Base-by-base conservation (phyloP, 2,888 invertebrate genomes). In the Corythucha ciliata region DNA sequence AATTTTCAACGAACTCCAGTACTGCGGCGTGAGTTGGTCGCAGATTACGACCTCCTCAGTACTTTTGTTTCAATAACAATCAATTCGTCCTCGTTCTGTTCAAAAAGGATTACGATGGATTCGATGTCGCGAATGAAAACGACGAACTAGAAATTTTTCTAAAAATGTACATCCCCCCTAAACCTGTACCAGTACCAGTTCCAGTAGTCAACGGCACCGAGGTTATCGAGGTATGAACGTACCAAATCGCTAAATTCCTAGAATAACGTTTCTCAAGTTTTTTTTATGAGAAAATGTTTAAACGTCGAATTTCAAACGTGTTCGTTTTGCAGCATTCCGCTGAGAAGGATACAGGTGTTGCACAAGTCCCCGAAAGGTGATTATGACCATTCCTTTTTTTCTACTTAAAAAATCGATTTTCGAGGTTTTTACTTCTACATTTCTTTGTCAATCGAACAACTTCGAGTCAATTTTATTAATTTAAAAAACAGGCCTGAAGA, bases 61-160 rank as follows among this genome's bases (percentile, higher is more conserved):
- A 24, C 40, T 7, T 40, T 6, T 10, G 8, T 36, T 6, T 36
- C 36, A 10, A 14, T 36, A 8, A 10, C n/a, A 6, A 36, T n/a
- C n/a, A n/a, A n/a, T n/a, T n/a, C n/a, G n/a, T n/a, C n/a, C n/a
- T n/a, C n/a, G n/a, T n/a, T n/a, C n/a, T n/a, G n/a, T n/a, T n/a
- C n/a, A n/a, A n/a, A n/a, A 62, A 90, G 89, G 92, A 93, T 69
- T 94, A 91, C 70, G 90, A 92, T 67, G 83, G 80, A 64, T 92
- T 94, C 71, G 89, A 90, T 69, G 71, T 87, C 70, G 83, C 91
- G 18, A 87, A 91, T 71, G 94, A 94, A 75, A 77, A 83, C 60
- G 90, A 93, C 65, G 83, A 83, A 61, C 73, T 93, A 70, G 88
- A 91, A 67, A 81, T 82, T 66, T 93, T 93, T 68, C 71, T 92